Base-by-base conservation (phyloP, 2,888 invertebrate species). In the Heliconius aoede region DNA sequence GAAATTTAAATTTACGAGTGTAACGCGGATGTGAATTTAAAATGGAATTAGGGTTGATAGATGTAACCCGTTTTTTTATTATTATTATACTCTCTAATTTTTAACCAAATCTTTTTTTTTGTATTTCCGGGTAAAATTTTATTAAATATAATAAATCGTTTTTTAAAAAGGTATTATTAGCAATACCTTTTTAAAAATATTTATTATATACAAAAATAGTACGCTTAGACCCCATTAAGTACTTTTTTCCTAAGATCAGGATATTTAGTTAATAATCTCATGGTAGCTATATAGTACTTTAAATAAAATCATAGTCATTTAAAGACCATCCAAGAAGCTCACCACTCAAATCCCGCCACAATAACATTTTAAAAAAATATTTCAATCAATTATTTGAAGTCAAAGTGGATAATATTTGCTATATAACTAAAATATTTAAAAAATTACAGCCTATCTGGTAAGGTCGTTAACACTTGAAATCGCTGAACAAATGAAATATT, bases 1-100 rank as follows among this genome's bases (percentile, higher is more conserved):
- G n/a, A 69, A 73, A 73, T 78, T 78, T 64, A 73, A 69, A 78
- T 69, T 73, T 73, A 73, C 40, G 40, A 60, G 55, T 64, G 62
- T 58, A 62, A 72, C 26, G 62, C 68, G 55, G 51, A 75, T 73
- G 75, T 78, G 68, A 51, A 65, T 68, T 61, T 67, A 72, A 69
- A 67, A 51, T 32, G 68, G 8, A 72, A 72, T 55, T 72, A 78
- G 72, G 74, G 77, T 67, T 71, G 67, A 64, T 64, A 64, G 32
- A 58, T 68, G 69, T 62, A 36, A 46, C 18, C 24, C 26, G 69
- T 64, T 75, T 71, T 60, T 71, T 64, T 24, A 18, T 46, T 46
- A 40, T 74, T 68, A 69, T 55, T 69, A 69, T 69, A 15, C 24
- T 58, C 58, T 58, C 58, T 51, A 15, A 55, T 3, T 32, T 15